Evolutionary conservation across 2,888 invertebrate species (phyloP).

Genomic region (Drosophila pseudotakahashii): DNA sequence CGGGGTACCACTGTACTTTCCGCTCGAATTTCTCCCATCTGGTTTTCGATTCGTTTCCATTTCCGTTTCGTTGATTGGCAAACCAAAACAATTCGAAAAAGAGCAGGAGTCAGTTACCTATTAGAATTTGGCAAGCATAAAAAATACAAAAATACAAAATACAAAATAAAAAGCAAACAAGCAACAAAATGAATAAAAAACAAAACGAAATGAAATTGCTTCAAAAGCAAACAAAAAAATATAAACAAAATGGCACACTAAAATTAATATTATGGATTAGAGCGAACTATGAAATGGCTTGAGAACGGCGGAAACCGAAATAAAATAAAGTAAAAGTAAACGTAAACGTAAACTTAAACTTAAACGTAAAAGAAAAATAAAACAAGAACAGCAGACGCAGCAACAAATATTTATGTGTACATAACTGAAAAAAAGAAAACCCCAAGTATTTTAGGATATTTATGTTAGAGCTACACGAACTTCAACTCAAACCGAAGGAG

Average conservation of each 20-base stretch:
- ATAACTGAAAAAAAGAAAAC: slow-evolving; percentile 43
- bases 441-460: slow-evolving; percentile 72
- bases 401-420: slow-evolving; percentile 64
- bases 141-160: no score
- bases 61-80: slow-evolving; percentile 75
- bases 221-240: slow-evolving; percentile 69
- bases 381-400: slow-evolving; percentile 25
- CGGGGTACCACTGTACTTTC: slow-evolving; percentile 42
- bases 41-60: slow-evolving; percentile 57
- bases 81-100: slow-evolving; percentile 81
- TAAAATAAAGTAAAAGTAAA: slow-evolving; percentile 11
- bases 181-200: slow-evolving; percentile 43
- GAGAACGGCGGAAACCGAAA: slow-evolving; percentile 31
- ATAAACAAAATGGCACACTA: slow-evolving; percentile 54
- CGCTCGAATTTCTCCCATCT: slow-evolving; percentile 38
- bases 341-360: no score
- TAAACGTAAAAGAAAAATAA: background rate
- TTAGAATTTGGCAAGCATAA: slow-evolving; percentile 78
- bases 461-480: slow-evolving; percentile 69
- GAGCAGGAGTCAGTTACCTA: slow-evolving; percentile 85
- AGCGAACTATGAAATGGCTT: slow-evolving; percentile 56
- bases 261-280: slow-evolving; percentile 47
- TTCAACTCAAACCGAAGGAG: slow-evolving; percentile 45
- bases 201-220: slow-evolving; percentile 62
- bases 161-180: slow-evolving; percentile 27